These are phyloP conservation scores for Argya squamiceps DNA, from an alignment of 2,797 vertebrate genomes.

Conservation along the genomic window DNA sequence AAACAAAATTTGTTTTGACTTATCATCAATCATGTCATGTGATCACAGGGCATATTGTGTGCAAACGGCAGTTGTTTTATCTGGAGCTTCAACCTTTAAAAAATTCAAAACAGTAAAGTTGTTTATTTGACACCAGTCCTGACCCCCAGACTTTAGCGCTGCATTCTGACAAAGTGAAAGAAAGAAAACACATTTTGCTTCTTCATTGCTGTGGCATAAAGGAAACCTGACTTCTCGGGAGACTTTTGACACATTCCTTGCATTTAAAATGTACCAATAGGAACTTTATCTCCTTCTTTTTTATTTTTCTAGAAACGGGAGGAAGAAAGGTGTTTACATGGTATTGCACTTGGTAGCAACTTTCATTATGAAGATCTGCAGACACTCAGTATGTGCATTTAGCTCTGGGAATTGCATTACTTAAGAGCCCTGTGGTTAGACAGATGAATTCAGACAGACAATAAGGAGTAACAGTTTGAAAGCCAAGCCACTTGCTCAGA, in stretches of 20 bases:
- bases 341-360: slow-evolving; percentile 31
- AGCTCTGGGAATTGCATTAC: slow-evolving; percentile 66
- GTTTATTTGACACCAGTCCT: slow-evolving; percentile 79
- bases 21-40: slow-evolving; percentile 81
- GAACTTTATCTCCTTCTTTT: slow-evolving; percentile 53
- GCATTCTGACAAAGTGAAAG: slow-evolving; percentile 75
- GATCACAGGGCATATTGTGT: slow-evolving; percentile 79
- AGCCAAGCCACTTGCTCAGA: slow-evolving; percentile 37
- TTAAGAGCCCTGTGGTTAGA: slow-evolving; percentile 65
- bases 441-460: slow-evolving; percentile 65
- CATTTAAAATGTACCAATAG: slow-evolving; percentile 60
- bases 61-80: slow-evolving; percentile 79
- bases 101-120: slow-evolving; percentile 83
- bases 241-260: slow-evolving; percentile 66
- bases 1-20: slow-evolving; percentile 82
- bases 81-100: slow-evolving; percentile 78
- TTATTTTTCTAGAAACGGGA: slow-evolving; percentile 70
- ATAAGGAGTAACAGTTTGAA: slow-evolving; percentile 61
- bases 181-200: slow-evolving; percentile 76
- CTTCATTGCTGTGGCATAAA: slow-evolving; percentile 68
- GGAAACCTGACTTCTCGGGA: slow-evolving; percentile 61
- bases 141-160: slow-evolving; percentile 74
- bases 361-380: slow-evolving; percentile 51
- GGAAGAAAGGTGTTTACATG: slow-evolving; percentile 71
- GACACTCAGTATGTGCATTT: slow-evolving; percentile 44